A percentile compares a stretch with the other conserved stretches of the same genome.
Conservation (phyloP, 1,140 invertebrate genomes). For the Cecropterus lyciades region DNA sequence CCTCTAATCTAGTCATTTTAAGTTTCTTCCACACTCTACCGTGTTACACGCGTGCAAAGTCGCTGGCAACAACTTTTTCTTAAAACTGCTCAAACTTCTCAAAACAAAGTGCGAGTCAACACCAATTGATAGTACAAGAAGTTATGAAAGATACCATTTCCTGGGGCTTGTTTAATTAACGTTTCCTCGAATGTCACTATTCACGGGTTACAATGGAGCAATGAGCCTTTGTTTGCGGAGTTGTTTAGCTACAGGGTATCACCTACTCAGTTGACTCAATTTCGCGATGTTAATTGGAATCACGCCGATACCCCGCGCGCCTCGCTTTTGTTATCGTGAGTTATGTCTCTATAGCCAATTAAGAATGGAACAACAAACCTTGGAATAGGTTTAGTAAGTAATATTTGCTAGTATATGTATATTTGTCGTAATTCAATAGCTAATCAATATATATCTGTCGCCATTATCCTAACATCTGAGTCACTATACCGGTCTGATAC, state of each 20-base stretch:
- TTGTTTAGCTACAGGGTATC: constrained; percentile 61
- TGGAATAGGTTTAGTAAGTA: background rate
- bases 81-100: too few relatives aligned
- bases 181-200: constrained; percentile 75
- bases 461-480: too few relatives aligned
- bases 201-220: constrained; percentile 66
- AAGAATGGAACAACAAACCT: constrained; percentile 48
- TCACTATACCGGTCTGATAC: too few relatives aligned
- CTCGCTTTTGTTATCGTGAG: constrained; percentile 72
- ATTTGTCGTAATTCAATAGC: too few relatives aligned
- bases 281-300: constrained; percentile 76
- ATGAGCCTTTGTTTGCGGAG: constrained; percentile 69
- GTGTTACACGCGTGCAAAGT: too few relatives aligned
- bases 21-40: too few relatives aligned
- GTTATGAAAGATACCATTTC: constrained; percentile 58
- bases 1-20: too few relatives aligned
- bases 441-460: too few relatives aligned
- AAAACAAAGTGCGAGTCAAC: constrained; percentile 2
- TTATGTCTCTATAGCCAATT: constrained; percentile 73
- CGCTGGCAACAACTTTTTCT: too few relatives aligned
- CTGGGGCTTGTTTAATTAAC: constrained; percentile 72
- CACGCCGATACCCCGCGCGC: constrained; percentile 61
- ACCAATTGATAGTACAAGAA: constrained; percentile 33
- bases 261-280: constrained; percentile 68
- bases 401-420: too few relatives aligned